Evolutionary conservation across 2,113 vertebrate species (phyloP), one percentile per base, ranked within the genome.

Genomic region (Phrynosoma platyrhinos): DNA sequence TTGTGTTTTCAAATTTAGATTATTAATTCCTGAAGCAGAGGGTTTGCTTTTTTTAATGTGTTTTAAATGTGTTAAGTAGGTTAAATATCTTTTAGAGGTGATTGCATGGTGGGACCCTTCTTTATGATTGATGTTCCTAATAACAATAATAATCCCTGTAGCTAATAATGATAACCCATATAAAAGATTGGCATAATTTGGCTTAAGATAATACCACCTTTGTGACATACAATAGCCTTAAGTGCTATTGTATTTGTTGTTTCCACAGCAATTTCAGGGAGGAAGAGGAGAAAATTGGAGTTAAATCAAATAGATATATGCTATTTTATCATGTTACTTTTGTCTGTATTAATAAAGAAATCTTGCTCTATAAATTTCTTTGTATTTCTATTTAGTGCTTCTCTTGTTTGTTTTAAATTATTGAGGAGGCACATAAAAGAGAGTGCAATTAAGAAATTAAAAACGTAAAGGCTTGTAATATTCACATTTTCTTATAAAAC

Each of bases 221-320:
- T n/a, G 0, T 16, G 78, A 18, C 0, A 12, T 53, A 86, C 90
- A 72, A 4, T 27, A 75, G 78, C n/a, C 74, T 90, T 5, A 30
- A 76, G 87, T 78, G 84, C 82, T 79, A 47, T 18, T 40, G 5
- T 71, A 40, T 55, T 62, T 87, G 40, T 88, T 83, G 89, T 92
- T 95, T 90, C 95, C 92, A 94, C 62, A 91, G 94, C 90, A 90
- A 91, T 94, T 92, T 23, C 1, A 0, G 18, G 20, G 76, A 23
- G 40, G 77, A 89, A 32, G 8, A 16, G 27, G 72, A 23, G 76
- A 68, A 58, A 90, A 91, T 91, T 53, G 85, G 74, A 92, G 82
- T 42, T 81, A n/a, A 69, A 69, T 86, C 68, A 89, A 12, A 77
- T 13, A 82, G 84, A 23, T 82, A 9, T 66, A 66, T 47, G 16